A percentile compares a stretch with the other conserved stretches of the same genome.
These are phyloP conservation scores for Emydoidea blandingii DNA, from an alignment of 2,797 vertebrate species.

Conservation along the genomic window DNA sequence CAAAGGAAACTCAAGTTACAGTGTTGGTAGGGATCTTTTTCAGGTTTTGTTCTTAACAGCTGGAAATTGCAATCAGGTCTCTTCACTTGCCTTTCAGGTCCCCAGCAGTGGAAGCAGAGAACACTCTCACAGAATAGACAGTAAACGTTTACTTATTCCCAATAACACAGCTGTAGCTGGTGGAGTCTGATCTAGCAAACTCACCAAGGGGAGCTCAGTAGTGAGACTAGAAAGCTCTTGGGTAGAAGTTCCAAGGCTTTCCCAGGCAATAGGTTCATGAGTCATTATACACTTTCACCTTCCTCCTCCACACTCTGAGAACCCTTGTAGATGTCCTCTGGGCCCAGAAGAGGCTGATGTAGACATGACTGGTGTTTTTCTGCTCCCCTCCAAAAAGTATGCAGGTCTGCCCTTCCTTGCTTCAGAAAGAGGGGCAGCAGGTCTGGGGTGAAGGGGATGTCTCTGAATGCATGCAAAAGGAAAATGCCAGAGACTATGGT, in stretches of 20 bases:
- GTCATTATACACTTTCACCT: background rate
- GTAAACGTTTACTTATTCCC: background rate
- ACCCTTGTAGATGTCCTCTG: slow-evolving; percentile 44
- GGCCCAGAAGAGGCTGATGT: slow-evolving; percentile 66
- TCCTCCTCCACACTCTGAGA: slow-evolving; percentile 12
- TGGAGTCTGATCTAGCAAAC: background rate
- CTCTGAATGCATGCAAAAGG: slow-evolving; percentile 87
- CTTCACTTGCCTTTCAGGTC: background rate
- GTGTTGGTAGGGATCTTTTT: background rate
- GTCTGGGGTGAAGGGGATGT: slow-evolving; percentile 81
- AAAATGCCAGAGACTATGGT: slow-evolving; percentile 89
- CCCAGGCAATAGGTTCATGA: background rate
- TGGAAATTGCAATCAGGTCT: slow-evolving; percentile 3
- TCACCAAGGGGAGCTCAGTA: background rate
- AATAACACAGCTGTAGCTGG: background rate
- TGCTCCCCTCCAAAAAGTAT: background rate
- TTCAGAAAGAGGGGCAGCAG: slow-evolving; percentile 84
- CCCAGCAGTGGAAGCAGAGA: background rate
- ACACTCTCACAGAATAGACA: background rate
- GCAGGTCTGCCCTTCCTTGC: slow-evolving; percentile 12
- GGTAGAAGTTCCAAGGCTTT: background rate
- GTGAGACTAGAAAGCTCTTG: background rate
- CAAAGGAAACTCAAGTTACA: background rate
- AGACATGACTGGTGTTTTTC: slow-evolving; percentile 18
- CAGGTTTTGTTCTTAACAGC: background rate